Evolutionary conservation across 2,113 vertebrate species (phyloP).

Genomic region (Fulmarus glacialis): DNA sequence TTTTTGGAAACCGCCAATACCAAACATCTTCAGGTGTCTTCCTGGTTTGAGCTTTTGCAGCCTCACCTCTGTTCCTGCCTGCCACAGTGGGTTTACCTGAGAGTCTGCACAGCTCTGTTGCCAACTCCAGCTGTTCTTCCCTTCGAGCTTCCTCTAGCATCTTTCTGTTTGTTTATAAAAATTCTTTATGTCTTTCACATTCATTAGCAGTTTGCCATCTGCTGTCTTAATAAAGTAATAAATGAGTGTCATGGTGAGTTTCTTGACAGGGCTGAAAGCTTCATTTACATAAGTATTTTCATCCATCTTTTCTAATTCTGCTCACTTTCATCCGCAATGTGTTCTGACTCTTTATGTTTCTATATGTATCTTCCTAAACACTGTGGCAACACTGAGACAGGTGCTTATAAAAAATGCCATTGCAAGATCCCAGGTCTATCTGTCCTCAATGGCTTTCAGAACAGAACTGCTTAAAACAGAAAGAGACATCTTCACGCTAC

Average conservation of each 20-base stretch:
- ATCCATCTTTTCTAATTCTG: background rate
- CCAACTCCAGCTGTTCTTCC: background rate
- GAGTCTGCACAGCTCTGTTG: background rate
- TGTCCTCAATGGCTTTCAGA: background rate
- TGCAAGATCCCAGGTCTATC: background rate
- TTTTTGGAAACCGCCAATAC: background rate
- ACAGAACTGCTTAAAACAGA: background rate
- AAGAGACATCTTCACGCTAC: background rate
- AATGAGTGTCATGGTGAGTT: constrained; percentile 43
- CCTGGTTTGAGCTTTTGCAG: background rate
- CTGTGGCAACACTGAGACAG: background rate
- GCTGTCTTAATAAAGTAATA: constrained; percentile 70
- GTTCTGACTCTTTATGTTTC: background rate
- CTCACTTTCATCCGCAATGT: background rate
- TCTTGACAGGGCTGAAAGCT: constrained; percentile 32
- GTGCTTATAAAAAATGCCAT: background rate
- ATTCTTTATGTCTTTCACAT: constrained; percentile 29
- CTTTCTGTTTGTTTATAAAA: constrained; percentile 24
- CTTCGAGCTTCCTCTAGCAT: background rate
- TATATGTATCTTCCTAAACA: background rate
- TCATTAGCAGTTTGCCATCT: constrained; percentile 74
- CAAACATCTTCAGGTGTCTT: background rate
- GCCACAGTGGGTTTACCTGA: background rate
- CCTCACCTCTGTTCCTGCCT: background rate
- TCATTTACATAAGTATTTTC: constrained; percentile 59